phyloP scores from a whole-genome alignment of 1,140 invertebrate species.

The Lepidurus arcticus region DNA sequence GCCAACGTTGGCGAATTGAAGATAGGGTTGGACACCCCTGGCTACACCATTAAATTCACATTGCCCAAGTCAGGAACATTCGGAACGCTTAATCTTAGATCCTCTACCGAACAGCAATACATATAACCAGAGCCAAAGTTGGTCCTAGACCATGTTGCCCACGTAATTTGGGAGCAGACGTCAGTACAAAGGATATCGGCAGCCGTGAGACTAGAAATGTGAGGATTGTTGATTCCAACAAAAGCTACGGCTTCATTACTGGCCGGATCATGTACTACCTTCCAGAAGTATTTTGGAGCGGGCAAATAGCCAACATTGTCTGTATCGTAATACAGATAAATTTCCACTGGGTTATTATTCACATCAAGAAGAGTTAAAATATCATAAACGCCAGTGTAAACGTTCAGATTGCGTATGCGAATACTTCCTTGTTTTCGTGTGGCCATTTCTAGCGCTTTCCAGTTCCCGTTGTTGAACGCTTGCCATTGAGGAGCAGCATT shows the following conservation, averaged over 20 bases:
- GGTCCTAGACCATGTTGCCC: constrained; percentile 49
- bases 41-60: constrained; percentile 27
- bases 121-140: constrained; percentile 55
- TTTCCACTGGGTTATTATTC: constrained; percentile 42
- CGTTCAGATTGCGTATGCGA: constrained; percentile 42
- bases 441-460: constrained; percentile 30
- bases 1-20: no score
- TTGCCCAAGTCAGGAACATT: constrained; percentile 30
- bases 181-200: constrained; percentile 50
- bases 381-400: constrained; percentile 56
- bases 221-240: constrained; percentile 37
- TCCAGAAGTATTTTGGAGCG: constrained; percentile 51
- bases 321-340: constrained; percentile 41
- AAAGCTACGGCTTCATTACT: constrained; percentile 34
- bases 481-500: constrained; percentile 40
- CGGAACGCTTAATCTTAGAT: constrained; percentile 27
- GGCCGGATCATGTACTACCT: constrained; percentile 34
- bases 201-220: constrained; percentile 40
- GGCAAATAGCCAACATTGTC: constrained; percentile 44
- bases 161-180: constrained; percentile 47
- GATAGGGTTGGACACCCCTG: no score
- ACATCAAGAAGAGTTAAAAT: constrained; percentile 49
- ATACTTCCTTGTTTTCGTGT: constrained; percentile 22
- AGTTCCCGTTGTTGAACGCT: constrained; percentile 39
- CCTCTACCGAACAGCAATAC: constrained; percentile 52